These are phyloP conservation scores for Ptychoptera contaminata DNA, from an alignment of 2,888 invertebrate genomes.

Conservation along the genomic window DNA sequence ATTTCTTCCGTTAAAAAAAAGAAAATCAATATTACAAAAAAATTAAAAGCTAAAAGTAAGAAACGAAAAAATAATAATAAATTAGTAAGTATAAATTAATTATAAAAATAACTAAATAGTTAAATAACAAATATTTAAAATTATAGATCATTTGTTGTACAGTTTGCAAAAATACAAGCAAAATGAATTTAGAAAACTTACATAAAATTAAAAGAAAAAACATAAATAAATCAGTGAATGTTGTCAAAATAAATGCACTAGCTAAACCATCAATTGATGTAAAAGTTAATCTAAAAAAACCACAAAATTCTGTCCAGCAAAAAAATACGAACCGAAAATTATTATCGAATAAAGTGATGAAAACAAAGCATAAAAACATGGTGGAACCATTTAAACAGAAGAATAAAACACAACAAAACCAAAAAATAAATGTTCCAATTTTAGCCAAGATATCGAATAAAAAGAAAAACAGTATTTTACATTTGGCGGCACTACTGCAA, in stretches of 20 bases:
- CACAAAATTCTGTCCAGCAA: constrained; percentile 1
- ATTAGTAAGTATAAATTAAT: neutral
- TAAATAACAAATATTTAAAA: neutral
- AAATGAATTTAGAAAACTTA: neutral
- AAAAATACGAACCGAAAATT: too few relatives aligned
- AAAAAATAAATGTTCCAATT: too few relatives aligned
- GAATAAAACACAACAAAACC: too few relatives aligned
- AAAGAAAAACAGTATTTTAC: too few relatives aligned
- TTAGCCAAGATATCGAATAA: too few relatives aligned
- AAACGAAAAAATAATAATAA: neutral
- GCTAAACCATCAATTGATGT: too few relatives aligned
- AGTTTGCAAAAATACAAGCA: neutral
- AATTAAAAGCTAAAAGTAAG: constrained; percentile 1
- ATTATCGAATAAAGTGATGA: too few relatives aligned
- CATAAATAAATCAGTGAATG: neutral
- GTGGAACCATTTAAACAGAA: too few relatives aligned
- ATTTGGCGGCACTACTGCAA: too few relatives aligned
- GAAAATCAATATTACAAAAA: neutral
- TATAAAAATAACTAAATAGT: neutral
- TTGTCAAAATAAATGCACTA: neutral
- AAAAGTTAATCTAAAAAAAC: neutral
- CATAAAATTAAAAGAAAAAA: neutral
- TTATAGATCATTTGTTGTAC: neutral
- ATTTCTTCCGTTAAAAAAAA: neutral
- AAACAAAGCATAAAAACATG: too few relatives aligned